These are phyloP conservation scores for Koerneria pararmatus DNA, from an alignment of 2,888 invertebrate genomes.

Conservation along the genomic window DNA sequence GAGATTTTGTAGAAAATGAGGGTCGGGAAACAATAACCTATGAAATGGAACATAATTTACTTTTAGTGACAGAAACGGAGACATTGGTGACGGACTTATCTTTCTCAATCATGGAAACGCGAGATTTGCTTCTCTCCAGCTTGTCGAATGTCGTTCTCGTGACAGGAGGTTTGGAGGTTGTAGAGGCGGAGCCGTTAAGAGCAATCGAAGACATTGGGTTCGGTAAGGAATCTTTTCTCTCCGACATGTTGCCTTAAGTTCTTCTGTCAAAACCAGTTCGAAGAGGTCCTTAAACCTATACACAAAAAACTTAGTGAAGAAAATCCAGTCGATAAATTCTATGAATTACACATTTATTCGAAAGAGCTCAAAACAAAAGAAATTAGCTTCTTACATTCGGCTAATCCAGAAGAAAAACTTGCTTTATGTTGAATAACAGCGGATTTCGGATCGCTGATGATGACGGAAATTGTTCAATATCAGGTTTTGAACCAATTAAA, in stretches of 20 bases:
- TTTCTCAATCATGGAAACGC: slow-evolving; percentile 8
- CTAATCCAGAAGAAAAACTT: too few relatives aligned
- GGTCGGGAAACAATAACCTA: background rate
- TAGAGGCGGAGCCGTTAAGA: slow-evolving; percentile 7
- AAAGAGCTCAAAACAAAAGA: too few relatives aligned
- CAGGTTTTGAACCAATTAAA: too few relatives aligned
- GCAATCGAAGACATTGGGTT: background rate
- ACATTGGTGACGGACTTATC: slow-evolving; percentile 1
- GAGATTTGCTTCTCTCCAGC: slow-evolving; percentile 38
- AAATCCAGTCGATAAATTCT: too few relatives aligned
- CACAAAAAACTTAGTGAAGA: too few relatives aligned
- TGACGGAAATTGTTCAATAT: too few relatives aligned
- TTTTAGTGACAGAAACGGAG: slow-evolving; percentile 4
- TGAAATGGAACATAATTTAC: slow-evolving; percentile 11
- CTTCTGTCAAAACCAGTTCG: background rate
- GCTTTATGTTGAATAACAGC: too few relatives aligned
- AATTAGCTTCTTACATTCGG: too few relatives aligned
- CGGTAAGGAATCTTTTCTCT: slow-evolving; percentile 26
- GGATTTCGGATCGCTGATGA: too few relatives aligned
- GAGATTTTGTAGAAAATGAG: background rate
- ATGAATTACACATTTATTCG: too few relatives aligned
- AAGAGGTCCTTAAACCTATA: too few relatives aligned
- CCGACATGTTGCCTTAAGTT: slow-evolving; percentile 19
- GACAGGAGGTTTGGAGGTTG: slow-evolving; percentile 17
- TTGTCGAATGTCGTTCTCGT: slow-evolving; percentile 42